phyloP scores from a whole-genome alignment of 2,797 vertebrate genomes.

The Coregonus suidteri region DNA sequence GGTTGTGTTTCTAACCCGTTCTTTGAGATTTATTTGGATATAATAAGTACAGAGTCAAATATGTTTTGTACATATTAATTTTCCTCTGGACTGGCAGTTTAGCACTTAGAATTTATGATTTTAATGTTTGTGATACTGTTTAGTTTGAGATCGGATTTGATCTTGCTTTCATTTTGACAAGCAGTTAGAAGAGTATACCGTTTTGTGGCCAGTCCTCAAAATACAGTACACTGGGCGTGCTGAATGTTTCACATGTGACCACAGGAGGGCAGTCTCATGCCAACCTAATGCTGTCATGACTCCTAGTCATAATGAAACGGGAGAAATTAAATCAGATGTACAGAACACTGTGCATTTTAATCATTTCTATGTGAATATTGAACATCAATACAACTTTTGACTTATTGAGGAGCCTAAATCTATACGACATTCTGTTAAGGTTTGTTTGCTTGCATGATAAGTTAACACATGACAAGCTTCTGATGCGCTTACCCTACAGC shows the following conservation, averaged over 20 bases:
- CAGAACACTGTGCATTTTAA: background rate
- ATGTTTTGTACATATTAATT: background rate
- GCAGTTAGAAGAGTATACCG: background rate
- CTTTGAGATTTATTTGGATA: background rate
- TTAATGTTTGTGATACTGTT: background rate
- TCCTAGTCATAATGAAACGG: background rate
- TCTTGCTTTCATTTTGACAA: background rate
- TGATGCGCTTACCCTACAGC: background rate
- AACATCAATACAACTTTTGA: background rate
- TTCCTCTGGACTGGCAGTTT: background rate
- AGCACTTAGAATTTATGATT: background rate
- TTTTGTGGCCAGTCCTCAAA: background rate
- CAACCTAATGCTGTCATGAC: background rate
- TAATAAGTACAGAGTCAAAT: background rate
- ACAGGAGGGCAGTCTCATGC: slow-evolving; percentile 37
- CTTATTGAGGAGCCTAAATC: background rate
- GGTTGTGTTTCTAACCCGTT: background rate
- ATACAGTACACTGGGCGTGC: background rate
- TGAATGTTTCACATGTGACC: slow-evolving; percentile 1
- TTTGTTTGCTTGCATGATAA: background rate
- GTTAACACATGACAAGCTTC: background rate
- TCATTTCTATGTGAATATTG: background rate
- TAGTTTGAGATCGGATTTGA: background rate
- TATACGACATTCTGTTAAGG: background rate
- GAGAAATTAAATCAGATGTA: background rate